Evolutionary conservation across 2,888 invertebrate genomes (phyloP).

Genomic region (Malthinus seriepunctatus): DNA sequence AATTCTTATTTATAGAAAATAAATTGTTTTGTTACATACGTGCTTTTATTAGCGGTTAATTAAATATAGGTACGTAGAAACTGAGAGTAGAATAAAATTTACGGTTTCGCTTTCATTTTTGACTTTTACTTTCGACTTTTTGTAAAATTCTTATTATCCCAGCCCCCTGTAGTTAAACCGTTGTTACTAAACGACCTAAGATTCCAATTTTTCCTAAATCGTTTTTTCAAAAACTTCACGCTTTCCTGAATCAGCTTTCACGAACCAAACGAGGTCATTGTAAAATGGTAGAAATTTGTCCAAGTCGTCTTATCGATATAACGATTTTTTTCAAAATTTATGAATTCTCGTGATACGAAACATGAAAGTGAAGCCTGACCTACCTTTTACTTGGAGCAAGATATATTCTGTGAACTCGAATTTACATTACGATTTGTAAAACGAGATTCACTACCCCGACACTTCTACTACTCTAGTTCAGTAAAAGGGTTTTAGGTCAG

Average conservation of each 20-base stretch:
- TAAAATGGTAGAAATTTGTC: not conserved
- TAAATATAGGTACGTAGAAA: not conserved
- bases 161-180: too few species aligned
- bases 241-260: constrained; percentile 3
- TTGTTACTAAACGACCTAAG: too few species aligned
- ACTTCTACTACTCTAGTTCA: constrained; percentile 29
- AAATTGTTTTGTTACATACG: not conserved
- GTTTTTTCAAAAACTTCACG: not conserved
- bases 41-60: not conserved
- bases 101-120: too few species aligned
- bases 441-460: constrained; percentile 34
- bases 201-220: too few species aligned
- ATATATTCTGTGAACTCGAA: constrained; percentile 35
- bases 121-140: too few species aligned
- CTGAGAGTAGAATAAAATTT: too few species aligned
- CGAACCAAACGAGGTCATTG: not conserved
- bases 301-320: not conserved
- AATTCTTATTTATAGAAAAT: too few species aligned
- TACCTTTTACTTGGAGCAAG: constrained; percentile 15
- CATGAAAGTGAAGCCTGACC: constrained; percentile 16
- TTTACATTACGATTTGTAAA: constrained; percentile 40
- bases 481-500: constrained; percentile 41
- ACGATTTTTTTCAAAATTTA: too few species aligned
- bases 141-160: too few species aligned
- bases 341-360: not conserved